A percentile compares a stretch with the other conserved stretches of the same genome.
These are phyloP conservation scores for Garrulus glandarius DNA, from an alignment of 2,797 vertebrate species.

Conservation along the genomic window DNA sequence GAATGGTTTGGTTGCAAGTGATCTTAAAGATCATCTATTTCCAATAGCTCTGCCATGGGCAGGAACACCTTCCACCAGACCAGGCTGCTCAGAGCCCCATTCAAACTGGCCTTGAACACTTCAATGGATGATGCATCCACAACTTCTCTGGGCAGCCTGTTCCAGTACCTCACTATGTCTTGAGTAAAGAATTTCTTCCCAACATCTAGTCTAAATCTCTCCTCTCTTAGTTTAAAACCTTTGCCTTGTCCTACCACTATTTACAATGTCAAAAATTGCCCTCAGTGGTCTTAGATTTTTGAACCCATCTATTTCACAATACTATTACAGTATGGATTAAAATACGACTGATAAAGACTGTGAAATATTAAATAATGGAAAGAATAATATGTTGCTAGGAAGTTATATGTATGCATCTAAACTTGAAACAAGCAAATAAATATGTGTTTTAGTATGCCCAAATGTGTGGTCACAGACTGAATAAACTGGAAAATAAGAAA, in stretches of 20 bases:
- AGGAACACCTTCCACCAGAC: neutral
- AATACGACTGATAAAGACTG: neutral
- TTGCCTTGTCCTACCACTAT: neutral
- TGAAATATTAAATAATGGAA: neutral
- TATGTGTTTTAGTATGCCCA: neutral
- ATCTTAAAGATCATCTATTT: neutral
- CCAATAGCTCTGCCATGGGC: neutral
- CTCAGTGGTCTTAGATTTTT: neutral
- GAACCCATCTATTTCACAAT: neutral
- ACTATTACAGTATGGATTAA: neutral
- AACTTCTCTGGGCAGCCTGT: neutral
- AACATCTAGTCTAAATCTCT: neutral
- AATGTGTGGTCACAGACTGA: neutral
- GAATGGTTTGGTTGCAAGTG: neutral
- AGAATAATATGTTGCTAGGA: neutral
- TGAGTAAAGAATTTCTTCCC: neutral
- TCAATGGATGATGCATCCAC: accelerated
- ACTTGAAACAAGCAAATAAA: neutral
- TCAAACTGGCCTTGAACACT: neutral
- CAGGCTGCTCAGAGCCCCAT: neutral
- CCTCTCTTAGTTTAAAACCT: neutral
- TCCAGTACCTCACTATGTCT: neutral
- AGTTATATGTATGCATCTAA: neutral
- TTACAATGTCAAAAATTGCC: neutral
- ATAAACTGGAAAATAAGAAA: neutral